Conservation (phyloP, 2,888 invertebrate species). For the Bibio marci region DNA sequence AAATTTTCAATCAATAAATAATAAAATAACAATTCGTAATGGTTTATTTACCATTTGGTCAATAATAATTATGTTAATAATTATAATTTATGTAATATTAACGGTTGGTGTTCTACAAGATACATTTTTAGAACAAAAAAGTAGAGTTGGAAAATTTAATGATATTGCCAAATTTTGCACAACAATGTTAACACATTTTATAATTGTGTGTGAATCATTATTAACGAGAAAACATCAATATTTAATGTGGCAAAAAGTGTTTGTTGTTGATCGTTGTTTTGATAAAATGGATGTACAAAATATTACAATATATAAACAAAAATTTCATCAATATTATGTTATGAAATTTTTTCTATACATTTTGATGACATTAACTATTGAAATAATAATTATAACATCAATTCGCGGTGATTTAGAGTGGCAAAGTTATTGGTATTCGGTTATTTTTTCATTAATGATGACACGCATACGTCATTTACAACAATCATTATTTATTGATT, state of each 20-base stretch:
- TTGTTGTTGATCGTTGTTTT: conserved; percentile 3
- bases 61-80: conserved; percentile 1
- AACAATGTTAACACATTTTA: conserved; percentile 7
- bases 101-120: neutral
- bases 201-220: conserved; percentile 7
- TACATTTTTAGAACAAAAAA: neutral
- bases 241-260: conserved; percentile 7
- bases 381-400: conserved; percentile 3
- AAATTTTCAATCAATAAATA: neutral
- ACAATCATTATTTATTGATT: conserved; percentile 7
- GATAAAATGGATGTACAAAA: conserved; percentile 2
- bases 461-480: conserved; percentile 8
- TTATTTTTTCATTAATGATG: conserved; percentile 5
- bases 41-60: conserved; percentile 6
- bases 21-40: too few species aligned
- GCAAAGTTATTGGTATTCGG: conserved; percentile 5
- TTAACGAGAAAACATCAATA: conserved; percentile 5
- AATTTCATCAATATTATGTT: conserved; percentile 5
- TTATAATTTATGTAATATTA: conserved; percentile 1
- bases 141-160: conserved; percentile 2
- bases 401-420: conserved; percentile 3
- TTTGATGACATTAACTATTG: conserved; percentile 2
- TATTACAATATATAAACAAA: conserved; percentile 1
- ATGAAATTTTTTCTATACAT: conserved; percentile 6
- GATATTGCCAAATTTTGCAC: conserved; percentile 9